These are phyloP conservation scores for Microtus obscurus DNA, from an alignment of 2,797 vertebrate species.

Conservation along the genomic window DNA sequence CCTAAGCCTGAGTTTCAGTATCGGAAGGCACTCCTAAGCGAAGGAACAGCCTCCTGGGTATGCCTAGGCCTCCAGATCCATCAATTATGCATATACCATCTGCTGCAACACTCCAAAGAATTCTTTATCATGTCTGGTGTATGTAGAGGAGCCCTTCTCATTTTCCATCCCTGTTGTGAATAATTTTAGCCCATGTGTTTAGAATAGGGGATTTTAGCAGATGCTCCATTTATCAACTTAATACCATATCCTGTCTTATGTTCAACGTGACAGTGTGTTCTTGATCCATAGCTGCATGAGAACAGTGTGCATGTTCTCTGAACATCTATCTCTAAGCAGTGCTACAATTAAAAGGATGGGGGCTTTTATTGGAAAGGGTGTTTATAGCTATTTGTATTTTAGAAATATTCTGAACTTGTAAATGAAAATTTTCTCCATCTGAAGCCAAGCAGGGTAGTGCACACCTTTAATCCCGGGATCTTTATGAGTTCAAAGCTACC, in stretches of 20 bases:
- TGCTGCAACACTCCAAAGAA: conserved; percentile 58
- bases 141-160: conserved; percentile 18
- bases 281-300: conserved; percentile 49
- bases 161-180: conserved; percentile 13
- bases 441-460: background rate
- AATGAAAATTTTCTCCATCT: conserved; percentile 2
- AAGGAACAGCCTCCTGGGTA: background rate
- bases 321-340: background rate
- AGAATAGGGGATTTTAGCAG: background rate
- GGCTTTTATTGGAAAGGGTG: background rate
- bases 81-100: conserved; percentile 69
- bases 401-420: conserved; percentile 44
- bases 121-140: conserved; percentile 47
- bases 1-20: background rate
- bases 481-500: background rate
- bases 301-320: conserved; percentile 29
- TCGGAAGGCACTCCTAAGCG: background rate
- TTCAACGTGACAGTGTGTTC: conserved; percentile 66
- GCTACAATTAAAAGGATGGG: conserved; percentile 49
- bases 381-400: conserved; percentile 29
- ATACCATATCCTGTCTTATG: conserved; percentile 42
- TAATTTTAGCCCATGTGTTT: conserved; percentile 55
- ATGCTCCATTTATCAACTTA: conserved; percentile 57
- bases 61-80: background rate
- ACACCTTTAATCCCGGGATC: background rate